These are phyloP conservation scores for Eolophus roseicapilla DNA, from an alignment of 2,113 vertebrate genomes.

Conservation along the genomic window DNA sequence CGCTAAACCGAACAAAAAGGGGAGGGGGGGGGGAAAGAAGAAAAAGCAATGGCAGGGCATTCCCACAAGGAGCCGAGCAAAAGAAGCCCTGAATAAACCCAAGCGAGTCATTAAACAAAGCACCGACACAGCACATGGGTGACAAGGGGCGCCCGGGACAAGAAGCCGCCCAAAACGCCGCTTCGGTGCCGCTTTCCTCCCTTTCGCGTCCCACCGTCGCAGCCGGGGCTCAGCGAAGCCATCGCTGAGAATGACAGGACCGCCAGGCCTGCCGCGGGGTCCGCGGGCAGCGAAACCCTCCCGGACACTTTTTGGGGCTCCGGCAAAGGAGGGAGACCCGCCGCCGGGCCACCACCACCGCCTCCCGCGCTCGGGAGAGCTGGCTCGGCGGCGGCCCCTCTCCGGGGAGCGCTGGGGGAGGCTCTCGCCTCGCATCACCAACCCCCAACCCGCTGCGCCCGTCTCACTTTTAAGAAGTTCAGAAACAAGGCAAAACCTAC, in stretches of 20 bases:
- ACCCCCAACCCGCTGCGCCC: not conserved
- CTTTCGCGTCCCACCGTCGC: not conserved
- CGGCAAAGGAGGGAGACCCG: not conserved
- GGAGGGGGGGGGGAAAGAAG: not conserved
- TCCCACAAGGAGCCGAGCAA: not conserved
- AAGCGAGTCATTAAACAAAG: not conserved
- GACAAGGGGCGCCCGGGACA: not conserved
- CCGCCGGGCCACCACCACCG: not conserved
- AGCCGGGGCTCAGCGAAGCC: not conserved
- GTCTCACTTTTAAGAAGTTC: not conserved
- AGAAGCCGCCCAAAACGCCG: not conserved
- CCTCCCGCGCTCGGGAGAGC: too few species aligned
- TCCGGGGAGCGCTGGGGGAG: not conserved
- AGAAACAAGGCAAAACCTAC: not conserved
- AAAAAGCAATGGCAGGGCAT: not conserved
- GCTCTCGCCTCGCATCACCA: not conserved
- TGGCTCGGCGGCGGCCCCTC: not conserved
- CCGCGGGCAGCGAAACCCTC: fast-evolving
- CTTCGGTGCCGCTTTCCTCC: fast-evolving
- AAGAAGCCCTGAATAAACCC: not conserved
- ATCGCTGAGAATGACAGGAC: not conserved
- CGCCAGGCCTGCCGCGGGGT: not conserved
- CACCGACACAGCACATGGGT: not conserved
- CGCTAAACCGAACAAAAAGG: not conserved
- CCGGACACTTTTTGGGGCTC: not conserved